Evolutionary conservation across 92 coral and sea anemone genomes (phyloP), one percentile per base, ranked within the genome.

Genomic region (Porites divaricata): DNA sequence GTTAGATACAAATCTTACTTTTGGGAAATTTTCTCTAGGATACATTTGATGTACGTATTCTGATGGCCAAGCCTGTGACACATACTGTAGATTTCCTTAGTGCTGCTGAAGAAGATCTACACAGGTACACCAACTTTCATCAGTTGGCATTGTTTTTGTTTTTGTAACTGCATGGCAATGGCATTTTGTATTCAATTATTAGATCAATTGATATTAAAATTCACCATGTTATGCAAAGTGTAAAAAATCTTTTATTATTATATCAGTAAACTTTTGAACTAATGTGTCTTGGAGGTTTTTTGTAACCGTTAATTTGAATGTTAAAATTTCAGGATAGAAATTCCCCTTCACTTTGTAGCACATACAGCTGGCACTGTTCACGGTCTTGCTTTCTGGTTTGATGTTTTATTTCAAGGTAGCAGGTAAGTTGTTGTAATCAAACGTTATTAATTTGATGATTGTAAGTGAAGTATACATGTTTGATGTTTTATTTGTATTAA

Each of bases 331-430:
- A 96, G 98, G 83, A 96, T 96, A 12, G 92, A 94, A 73, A 91
- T 96, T 15, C 99, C 99, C 2, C 89, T 96, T 15, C 93, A 88
- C 76, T 96, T 84, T 49, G 92, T 96, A 6, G 86, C 89, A 0
- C 80, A 90, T 56, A 91, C 92, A 21, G 87, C 96, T 72, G 99
- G 99, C 24, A 92, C 95, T 53, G 88, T 96, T 21, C 99, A 96
- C 58, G 99, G 99, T 76, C 87, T 96, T 66, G 99, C 99, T 9
- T 96, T 96, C 90, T 96, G 99, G 99, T 96, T 96, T 86, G 99
- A 96, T 82, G 98, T 96, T 45, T 87, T 87, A 72, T 96, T 96
- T 76, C 91, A 92, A 67, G 99, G 99, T 26, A 96, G 94, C 93
- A 87, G 90, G 99, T 96, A 81, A 96, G 95, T 76, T 15, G 49